A percentile compares a stretch with the other conserved stretches of the same genome.
Conservation (phyloP, 2,113 vertebrate species). For the Pholis gunnellus region DNA sequence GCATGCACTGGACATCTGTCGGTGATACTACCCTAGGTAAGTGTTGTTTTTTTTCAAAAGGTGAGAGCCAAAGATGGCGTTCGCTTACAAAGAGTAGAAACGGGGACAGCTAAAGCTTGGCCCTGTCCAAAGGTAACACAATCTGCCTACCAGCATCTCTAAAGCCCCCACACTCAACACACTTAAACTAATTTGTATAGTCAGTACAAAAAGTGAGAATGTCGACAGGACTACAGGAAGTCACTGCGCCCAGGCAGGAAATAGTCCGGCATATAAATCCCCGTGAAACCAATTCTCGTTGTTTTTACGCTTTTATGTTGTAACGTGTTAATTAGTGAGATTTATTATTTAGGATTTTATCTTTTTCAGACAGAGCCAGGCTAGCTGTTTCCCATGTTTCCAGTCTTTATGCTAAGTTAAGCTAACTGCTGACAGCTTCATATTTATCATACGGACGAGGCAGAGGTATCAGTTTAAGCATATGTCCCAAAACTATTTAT, state of each 20-base stretch:
- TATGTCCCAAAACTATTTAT: not conserved
- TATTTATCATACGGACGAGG: not conserved
- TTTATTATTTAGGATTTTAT: not conserved
- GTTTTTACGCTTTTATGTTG: not conserved
- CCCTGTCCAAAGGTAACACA: not conserved
- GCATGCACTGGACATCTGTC: slow-evolving; percentile 53
- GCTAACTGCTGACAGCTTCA: not conserved
- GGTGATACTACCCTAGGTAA: slow-evolving; percentile 10
- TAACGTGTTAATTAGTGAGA: not conserved
- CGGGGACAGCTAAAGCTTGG: not conserved
- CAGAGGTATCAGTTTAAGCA: not conserved
- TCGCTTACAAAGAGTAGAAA: slow-evolving; percentile 3
- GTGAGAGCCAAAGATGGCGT: not conserved
- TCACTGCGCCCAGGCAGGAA: not conserved
- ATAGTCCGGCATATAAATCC: not conserved
- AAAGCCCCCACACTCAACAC: not conserved
- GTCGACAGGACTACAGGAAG: not conserved
- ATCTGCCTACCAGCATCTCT: slow-evolving; percentile 1
- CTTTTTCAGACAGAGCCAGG: not conserved
- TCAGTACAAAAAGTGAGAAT: not conserved
- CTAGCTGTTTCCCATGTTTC: not conserved
- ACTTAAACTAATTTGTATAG: not conserved
- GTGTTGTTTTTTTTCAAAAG: slow-evolving; percentile 20
- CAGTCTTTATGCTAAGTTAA: not conserved
- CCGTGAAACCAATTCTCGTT: not conserved